phyloP scores from a whole-genome alignment of 2,888 invertebrate species.

The Meandrusa payeni region DNA sequence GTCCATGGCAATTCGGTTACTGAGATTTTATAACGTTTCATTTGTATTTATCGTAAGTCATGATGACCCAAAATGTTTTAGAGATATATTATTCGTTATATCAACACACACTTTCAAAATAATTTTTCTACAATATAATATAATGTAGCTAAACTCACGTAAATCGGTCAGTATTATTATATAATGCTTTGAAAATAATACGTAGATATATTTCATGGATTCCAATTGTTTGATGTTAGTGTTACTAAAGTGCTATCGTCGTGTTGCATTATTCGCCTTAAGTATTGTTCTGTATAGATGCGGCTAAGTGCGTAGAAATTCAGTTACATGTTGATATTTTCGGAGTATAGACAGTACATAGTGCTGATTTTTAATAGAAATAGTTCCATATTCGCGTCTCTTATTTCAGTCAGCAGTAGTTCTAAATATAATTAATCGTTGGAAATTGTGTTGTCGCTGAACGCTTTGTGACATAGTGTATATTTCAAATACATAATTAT shows the following conservation, averaged over 20 bases:
- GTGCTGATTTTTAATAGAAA: conserved; percentile 4
- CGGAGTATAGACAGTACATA: conserved; percentile 8
- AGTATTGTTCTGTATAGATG: conserved; percentile 13
- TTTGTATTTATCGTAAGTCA: conserved; percentile 17
- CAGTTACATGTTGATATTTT: conserved; percentile 6
- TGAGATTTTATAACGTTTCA: conserved; percentile 28
- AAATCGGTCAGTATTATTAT: conserved; percentile 25
- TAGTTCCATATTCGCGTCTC: conserved; percentile 2
- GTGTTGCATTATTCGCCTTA: conserved; percentile 10
- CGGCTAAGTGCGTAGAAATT: conserved; percentile 6
- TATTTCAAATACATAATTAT: no score
- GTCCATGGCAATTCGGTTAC: conserved; percentile 45
- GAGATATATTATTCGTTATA: conserved; percentile 17
- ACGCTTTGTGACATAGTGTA: no score
- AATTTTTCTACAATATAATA: conserved; percentile 12
- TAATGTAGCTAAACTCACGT: conserved; percentile 13
- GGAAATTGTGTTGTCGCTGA: no score
- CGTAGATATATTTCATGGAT: conserved; percentile 10
- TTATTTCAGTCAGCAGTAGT: conserved; percentile 3
- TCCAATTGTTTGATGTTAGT: conserved; percentile 22
- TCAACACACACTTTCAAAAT: no score
- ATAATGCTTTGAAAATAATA: conserved; percentile 17
- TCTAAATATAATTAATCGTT: no score
- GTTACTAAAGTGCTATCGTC: conserved; percentile 13
- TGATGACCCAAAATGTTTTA: conserved; percentile 17